Evolutionary conservation across 2,113 vertebrate genomes (phyloP), one percentile per base, ranked within the genome.

Genomic region (Uropsilus gracilis): DNA sequence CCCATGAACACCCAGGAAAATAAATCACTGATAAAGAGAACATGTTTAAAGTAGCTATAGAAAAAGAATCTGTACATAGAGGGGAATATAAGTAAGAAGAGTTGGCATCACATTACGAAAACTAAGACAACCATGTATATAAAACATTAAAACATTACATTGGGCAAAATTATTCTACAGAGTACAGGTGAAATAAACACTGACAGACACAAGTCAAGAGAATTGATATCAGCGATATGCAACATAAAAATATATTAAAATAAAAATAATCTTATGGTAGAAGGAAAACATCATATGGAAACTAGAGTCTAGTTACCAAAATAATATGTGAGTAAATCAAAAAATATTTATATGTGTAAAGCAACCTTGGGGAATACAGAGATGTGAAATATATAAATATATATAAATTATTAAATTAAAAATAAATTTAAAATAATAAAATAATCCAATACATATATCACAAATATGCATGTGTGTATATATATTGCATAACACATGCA

Each of bases 101-200:
- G 10, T 22, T 55, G 34, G 39, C 3, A 50, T 72, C 8, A 50
- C 37, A 76, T 50, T 24, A 68, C 68, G 13, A 85, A 85, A 72
- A 76, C 59, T 50, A 69, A 73, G 30, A 69, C 22, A 71, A 85
- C n/a, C 46, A 48, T 30, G 34, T 37, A 37, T 24, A 50, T 28
- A 66, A 46, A 34, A 2, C 42, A 78, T 16, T 14, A 48, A 30
- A 78, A 26, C 46, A 61, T 63, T 81, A 39, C 48, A 53, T 42
- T 10, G 34, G 50, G 10, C 13, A 83, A 73, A 90, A 50, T 55
- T 64, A 50, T 30, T 28, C 37, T 90, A 68, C 44, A 82, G 75
- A 92, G 34, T 80, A 44, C 78, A 91, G 28, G 5, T 83, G 26
- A 61, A 92, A 81, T 69, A 32, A 94, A 39, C 17, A 69, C n/a